Evolutionary conservation across 1,140 invertebrate genomes (phyloP).

Genomic region (Trissolcus basalis): DNA sequence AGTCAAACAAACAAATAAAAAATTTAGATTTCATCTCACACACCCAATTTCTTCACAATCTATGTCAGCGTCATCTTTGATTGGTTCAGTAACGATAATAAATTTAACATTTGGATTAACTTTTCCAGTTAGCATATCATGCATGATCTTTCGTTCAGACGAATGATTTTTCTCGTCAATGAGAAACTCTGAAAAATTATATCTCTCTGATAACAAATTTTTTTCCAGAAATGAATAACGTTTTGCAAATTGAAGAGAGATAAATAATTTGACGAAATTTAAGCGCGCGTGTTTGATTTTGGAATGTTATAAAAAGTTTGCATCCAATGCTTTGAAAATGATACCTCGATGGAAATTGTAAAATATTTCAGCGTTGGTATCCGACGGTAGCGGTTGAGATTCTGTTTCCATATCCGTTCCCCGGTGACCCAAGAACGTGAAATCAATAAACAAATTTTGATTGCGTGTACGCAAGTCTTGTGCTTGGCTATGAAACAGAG

Average conservation of each 20-base stretch:
- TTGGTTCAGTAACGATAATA: constrained; percentile 65
- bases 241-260: too few relatives aligned
- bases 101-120: constrained; percentile 65
- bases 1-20: background rate
- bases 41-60: constrained; percentile 70
- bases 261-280: constrained; percentile 2
- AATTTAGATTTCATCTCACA: background rate
- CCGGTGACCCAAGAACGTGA: constrained; percentile 59
- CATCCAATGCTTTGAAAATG: background rate
- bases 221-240: too few relatives aligned
- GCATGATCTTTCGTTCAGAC: constrained; percentile 56
- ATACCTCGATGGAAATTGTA: constrained; percentile 62
- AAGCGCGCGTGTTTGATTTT: background rate
- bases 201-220: too few relatives aligned
- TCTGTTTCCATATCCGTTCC: constrained; percentile 63
- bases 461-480: constrained; percentile 35
- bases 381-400: constrained; percentile 44
- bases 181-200: constrained; percentile 59
- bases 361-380: constrained; percentile 36
- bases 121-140: constrained; percentile 60
- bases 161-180: constrained; percentile 58
- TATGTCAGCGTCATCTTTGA: constrained; percentile 60
- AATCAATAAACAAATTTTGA: constrained; percentile 61
- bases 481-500: constrained; percentile 46
- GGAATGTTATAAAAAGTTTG: background rate